Percentiles rank a stretch among this genome's conserved stretches.
Evolutionary conservation across 2,888 invertebrate genomes (phyloP).

Genomic region (Ormyrus thymus): DNA sequence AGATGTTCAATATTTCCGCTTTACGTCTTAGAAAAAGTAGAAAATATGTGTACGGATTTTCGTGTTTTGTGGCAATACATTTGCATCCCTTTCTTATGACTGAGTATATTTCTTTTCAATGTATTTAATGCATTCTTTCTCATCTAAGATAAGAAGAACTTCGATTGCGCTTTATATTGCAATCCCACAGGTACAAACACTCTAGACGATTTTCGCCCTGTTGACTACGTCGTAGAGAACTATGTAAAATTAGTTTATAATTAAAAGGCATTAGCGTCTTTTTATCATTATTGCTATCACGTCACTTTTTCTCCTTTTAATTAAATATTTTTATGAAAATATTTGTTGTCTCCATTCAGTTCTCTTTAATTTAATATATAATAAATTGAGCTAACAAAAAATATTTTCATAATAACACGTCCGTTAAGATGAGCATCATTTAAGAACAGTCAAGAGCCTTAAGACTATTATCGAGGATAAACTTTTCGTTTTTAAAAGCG

Average conservation of each 20-base stretch:
- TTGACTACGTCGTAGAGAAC: slow-evolving; percentile 24
- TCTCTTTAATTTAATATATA: background rate
- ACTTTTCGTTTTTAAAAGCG: no score
- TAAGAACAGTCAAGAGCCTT: no score
- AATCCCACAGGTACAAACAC: slow-evolving; percentile 50
- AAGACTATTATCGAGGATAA: no score
- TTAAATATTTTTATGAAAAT: background rate
- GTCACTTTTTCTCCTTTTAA: background rate
- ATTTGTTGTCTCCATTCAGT: background rate
- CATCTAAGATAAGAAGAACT: background rate
- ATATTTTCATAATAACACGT: background rate
- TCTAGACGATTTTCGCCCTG: slow-evolving; percentile 29
- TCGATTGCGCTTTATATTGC: slow-evolving; percentile 33
- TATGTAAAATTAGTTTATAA: slow-evolving; percentile 21
- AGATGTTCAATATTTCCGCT: background rate
- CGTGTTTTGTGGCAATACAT: background rate
- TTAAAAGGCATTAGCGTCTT: slow-evolving; percentile 24
- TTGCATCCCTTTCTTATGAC: slow-evolving; percentile 1
- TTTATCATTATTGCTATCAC: slow-evolving; percentile 8
- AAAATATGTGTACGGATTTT: background rate
- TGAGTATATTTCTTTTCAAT: slow-evolving; percentile 2
- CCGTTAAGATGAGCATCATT: background rate
- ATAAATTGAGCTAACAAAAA: background rate
- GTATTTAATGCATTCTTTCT: slow-evolving; percentile 7
- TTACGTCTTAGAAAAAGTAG: background rate